phyloP scores from a whole-genome alignment of 1,140 invertebrate genomes.

The Drosophila willistoni region DNA sequence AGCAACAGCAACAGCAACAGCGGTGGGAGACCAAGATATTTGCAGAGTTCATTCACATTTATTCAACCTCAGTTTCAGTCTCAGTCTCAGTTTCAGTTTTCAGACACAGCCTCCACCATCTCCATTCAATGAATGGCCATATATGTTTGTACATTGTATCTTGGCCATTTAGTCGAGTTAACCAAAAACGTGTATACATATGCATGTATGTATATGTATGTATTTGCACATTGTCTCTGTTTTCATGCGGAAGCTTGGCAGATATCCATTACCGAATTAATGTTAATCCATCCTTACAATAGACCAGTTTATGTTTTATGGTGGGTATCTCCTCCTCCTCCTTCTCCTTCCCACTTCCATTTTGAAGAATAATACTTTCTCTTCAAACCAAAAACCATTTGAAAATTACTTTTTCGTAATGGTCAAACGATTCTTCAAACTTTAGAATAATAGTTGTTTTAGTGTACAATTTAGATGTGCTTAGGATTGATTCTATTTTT shows the following conservation, averaged over 20 bases:
- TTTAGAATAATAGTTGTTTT: too few species aligned
- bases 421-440: too few species aligned
- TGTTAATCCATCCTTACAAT: conserved; percentile 48
- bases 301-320: conserved; percentile 17
- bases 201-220: too few species aligned
- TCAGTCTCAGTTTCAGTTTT: neutral
- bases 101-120: neutral
- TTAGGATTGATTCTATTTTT: too few species aligned
- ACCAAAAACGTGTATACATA: conserved; percentile 59
- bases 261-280: conserved; percentile 51
- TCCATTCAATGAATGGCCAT: conserved; percentile 35
- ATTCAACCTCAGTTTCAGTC: neutral
- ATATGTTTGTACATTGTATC: conserved; percentile 44
- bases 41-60: conserved; percentile 11
- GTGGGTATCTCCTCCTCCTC: too few species aligned
- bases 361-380: too few species aligned
- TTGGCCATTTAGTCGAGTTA: conserved; percentile 32
- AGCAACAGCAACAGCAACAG: conserved; percentile 25
- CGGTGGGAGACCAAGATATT: conserved; percentile 18
- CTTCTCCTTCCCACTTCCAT: too few species aligned
- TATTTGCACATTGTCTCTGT: neutral
- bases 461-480: too few species aligned
- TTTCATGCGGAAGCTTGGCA: conserved; percentile 67
- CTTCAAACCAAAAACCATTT: too few species aligned
- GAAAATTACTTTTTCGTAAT: too few species aligned